Conservation (phyloP, 2,113 vertebrate genomes). For the Climacteris rufus region DNA sequence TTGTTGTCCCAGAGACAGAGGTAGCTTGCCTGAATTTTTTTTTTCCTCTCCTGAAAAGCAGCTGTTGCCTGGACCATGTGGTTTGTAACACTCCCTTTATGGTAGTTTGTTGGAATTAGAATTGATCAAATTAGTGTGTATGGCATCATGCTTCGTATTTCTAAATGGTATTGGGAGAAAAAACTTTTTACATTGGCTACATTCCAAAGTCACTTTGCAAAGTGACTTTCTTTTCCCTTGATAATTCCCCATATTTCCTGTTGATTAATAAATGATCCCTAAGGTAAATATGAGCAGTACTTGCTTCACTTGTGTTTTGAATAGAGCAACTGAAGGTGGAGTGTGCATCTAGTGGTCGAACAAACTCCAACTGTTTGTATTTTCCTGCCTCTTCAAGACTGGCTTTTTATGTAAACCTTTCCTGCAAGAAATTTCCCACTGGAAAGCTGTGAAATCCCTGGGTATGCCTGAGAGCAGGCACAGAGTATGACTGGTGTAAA, state of each 20-base stretch:
- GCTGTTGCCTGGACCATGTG: neutral
- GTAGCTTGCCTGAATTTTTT: neutral
- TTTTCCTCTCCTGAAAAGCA: neutral
- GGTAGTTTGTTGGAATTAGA: neutral
- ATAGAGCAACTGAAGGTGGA: neutral
- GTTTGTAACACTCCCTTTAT: neutral
- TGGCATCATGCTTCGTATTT: neutral
- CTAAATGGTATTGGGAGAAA: neutral
- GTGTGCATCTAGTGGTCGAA: neutral
- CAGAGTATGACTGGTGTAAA: neutral
- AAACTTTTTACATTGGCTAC: neutral
- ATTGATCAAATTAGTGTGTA: neutral
- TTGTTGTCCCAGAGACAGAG: slow-evolving; percentile 2
- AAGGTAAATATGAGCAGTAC: neutral
- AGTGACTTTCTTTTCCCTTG: neutral
- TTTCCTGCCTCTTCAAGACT: neutral
- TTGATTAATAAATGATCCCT: neutral
- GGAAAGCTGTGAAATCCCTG: neutral
- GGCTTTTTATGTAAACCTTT: neutral
- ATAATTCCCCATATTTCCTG: neutral
- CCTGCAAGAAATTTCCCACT: neutral
- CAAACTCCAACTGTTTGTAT: neutral
- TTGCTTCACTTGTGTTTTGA: neutral
- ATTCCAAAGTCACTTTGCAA: neutral
- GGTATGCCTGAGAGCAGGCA: neutral